Percentiles rank a stretch among this genome's conserved stretches.
phyloP scores from a whole-genome alignment of 2,888 invertebrate species.

The Osedax frankpressi region DNA sequence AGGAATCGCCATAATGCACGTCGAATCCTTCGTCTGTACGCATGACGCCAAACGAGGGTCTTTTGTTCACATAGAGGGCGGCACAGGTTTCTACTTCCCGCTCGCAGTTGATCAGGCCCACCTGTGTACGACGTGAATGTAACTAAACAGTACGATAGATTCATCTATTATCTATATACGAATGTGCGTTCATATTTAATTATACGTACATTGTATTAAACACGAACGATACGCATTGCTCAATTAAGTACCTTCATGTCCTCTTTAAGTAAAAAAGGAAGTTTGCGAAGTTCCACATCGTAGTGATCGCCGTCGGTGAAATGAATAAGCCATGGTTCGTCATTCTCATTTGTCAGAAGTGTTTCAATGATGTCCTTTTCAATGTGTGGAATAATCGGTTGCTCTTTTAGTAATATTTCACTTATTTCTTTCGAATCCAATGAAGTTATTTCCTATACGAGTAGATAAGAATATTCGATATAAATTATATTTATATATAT shows the following conservation, averaged over 20 bases:
- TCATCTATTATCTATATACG: no score
- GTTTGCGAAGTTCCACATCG: constrained; percentile 53
- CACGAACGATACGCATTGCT: no score
- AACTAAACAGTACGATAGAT: no score
- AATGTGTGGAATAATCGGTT: background rate
- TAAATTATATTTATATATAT: background rate
- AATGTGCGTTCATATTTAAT: no score
- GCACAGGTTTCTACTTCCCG: background rate
- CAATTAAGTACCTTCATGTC: background rate
- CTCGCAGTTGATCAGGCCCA: background rate
- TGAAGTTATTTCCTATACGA: background rate
- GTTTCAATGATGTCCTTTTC: background rate
- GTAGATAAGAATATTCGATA: background rate
- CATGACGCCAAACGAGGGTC: background rate
- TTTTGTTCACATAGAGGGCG: background rate
- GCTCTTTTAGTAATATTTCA: background rate
- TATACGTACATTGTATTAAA: no score
- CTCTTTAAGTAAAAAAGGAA: constrained; percentile 49
- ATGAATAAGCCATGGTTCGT: constrained; percentile 39
- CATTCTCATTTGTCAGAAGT: background rate
- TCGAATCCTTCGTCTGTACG: background rate
- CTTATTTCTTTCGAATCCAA: background rate
- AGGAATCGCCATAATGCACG: background rate
- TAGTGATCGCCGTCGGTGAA: constrained; percentile 45
- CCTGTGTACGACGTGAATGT: background rate